Evolutionary conservation across 1,140 invertebrate species (phyloP), one percentile per base, ranked within the genome.

Genomic region (Lutraria rhynchaena): DNA sequence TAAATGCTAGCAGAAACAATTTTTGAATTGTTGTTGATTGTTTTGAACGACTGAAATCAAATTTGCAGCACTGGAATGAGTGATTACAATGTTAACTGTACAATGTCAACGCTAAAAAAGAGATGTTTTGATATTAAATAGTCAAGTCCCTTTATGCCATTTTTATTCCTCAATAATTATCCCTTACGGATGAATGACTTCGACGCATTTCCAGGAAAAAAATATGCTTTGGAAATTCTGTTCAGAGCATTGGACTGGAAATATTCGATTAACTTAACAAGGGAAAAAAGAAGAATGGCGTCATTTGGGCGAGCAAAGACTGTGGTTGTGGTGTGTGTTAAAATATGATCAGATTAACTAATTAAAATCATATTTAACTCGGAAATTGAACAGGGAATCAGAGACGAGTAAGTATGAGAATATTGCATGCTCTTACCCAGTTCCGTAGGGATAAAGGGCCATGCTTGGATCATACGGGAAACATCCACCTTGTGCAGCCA

Each of bases 391-490:
- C 37, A 41, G 37, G 37, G 37, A 41, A 41, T 7, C 15, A 41
- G 37, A 15, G 37, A 41, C 5, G 15, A 15, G 5, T 7, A 41
- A 7, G 5, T 41, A 41, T 41, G 37, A 41, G n/a, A n/a, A n/a
- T n/a, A n/a, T n/a, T n/a, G n/a, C n/a, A n/a, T n/a, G n/a, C n/a
- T 83, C 87, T 83, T 71, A 89, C 88, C 86, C 86, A 41, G 86
- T 67, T 15, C 87, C 87, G 57, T 89, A 89, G 1, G 87, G 88
- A 49, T 89, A 89, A 22, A 87, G 65, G 1, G 87, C 85, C 88
- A 89, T 88, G 22, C 81, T 78, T 9, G 88, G 85, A 51, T 89
- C 88, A 71, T 89, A 89, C 3, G 88, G 88, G 58, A 87, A 89
- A 35, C 86, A 88, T 24, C 87, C 85, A 13, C 86, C 87, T 19